These are phyloP conservation scores for Porphyrio hochstetteri DNA, from an alignment of 2,113 vertebrate genomes.

Conservation along the genomic window DNA sequence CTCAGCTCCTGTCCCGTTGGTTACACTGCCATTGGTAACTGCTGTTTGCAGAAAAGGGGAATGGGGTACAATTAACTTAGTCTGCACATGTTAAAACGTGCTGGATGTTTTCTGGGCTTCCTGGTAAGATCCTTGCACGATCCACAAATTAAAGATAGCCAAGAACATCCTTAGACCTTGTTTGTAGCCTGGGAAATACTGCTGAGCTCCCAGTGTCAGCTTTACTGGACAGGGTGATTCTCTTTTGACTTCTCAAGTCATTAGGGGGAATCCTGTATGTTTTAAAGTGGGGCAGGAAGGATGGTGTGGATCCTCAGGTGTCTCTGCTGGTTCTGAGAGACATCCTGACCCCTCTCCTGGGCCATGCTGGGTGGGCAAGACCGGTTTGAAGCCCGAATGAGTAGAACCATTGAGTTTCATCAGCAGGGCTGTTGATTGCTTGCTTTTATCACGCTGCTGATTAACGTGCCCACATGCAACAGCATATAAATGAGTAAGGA, in stretches of 20 bases:
- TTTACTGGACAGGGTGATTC: neutral
- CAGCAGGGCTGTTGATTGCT: neutral
- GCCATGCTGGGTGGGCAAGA: neutral
- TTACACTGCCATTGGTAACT: neutral
- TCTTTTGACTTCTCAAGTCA: neutral
- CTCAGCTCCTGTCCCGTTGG: slow-evolving; percentile 73
- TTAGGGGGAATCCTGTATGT: neutral
- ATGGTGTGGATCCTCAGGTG: neutral
- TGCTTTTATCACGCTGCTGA: neutral
- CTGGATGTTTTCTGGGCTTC: neutral
- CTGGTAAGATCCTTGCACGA: neutral
- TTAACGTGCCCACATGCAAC: neutral
- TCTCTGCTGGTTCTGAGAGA: neutral
- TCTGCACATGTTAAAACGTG: neutral
- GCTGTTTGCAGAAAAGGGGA: neutral
- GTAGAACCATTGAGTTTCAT: fast-evolving
- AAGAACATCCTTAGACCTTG: neutral
- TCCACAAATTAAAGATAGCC: neutral
- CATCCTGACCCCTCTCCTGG: neutral
- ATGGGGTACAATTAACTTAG: neutral
- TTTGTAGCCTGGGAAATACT: neutral
- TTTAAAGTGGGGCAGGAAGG: neutral
- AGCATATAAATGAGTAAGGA: neutral
- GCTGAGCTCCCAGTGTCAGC: neutral
- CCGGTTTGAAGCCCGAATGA: neutral